Base-by-base conservation (phyloP, 2,888 invertebrate species). In the Cacoxenus indagator region DNA sequence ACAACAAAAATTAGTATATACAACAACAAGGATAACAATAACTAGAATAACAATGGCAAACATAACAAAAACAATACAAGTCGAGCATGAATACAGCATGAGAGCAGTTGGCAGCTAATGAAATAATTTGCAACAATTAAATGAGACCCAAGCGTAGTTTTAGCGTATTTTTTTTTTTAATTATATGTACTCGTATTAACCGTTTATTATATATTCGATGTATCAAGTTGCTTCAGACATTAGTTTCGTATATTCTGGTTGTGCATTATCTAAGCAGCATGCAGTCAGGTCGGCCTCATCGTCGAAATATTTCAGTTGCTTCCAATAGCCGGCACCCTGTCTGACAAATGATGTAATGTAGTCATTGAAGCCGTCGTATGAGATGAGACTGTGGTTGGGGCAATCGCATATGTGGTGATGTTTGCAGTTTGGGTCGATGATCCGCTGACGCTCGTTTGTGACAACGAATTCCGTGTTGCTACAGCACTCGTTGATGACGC, bases 101-200 rank as follows among this genome's bases (percentile, higher is more conserved):
- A 37, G 14, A 37, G 37, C 37, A 37, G 8, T 37, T 37, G 14
- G 26, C 8, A 65, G n/a, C 75, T 78, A 82, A 80, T 80, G 73
- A 72, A 83, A 78, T 83, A 82, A 82, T 78, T 80, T 74, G 75
- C 68, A 69, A 73, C 75, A 76, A 75, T 82, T 80, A 76, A 71
- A 80, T 69, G 59, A 70, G 65, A 69, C 82, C 75, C 80, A 45
- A 59, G 79, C 81, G 79, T 65, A 67, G 69, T 67, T 72, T 82
- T 77, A 70, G 61, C 64, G 72, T 67, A 48, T 48, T 48, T 19
- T 19, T 48, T 48, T 37, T 37, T 37, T 37, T 37, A 11, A 8
- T 37, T 37, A 11, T 37, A 37, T 37, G 8, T 5, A 2, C 4
- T 37, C 37, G 8, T 37, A 37, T 37, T 37, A 11, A 11, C 19